Evolutionary conservation across 2,797 vertebrate genomes (phyloP), one percentile per base, ranked within the genome.

Genomic region (Danionella dracula): DNA sequence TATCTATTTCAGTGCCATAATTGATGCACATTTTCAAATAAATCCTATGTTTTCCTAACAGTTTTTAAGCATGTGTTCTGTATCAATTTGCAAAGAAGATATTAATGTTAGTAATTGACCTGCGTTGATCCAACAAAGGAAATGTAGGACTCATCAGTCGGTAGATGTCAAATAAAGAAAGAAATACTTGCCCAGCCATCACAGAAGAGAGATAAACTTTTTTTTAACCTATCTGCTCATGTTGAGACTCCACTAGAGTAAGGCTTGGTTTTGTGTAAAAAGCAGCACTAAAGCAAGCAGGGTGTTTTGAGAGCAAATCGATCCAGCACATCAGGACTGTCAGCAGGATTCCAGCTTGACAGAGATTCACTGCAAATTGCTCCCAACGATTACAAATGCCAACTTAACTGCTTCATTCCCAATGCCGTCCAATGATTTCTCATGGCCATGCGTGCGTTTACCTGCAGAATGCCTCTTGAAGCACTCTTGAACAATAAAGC

Each of bases 401-500:
- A 57, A 57, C 58, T 44, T 48, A 57, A 57, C 64, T 51, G 38
- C 62, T 57, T 51, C 21, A 45, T 16, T 60, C 17, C 48, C 16
- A 15, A 5, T 17, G 0, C 41, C 17, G 34, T 27, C 16, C 32
- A 29, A 41, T 27, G 45, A 50, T 56, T 45, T n/a, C 4, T 12
- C 23, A 27, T 34, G 27, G 15, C 29, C 21, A 16, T 58, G 55
- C 44, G 54, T 82, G 76, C 83, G 79, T 83, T 32, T 71, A 67
- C 48, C 7, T 45, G 54, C 54, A 41, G 27, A 38, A 44, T 58
- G 40, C 29, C 50, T 64, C 60, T 57, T 1, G 59, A 75, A 73
- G 46, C 49, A 74, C 79, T 75, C 66, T 63, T 70, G 71, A 80
- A 77, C 77, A 81, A 83, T 74, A 75, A 78, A 59, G 78, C 6